Base-by-base conservation (phyloP, 1,140 invertebrate genomes). In the Halictus rubicundus region DNA sequence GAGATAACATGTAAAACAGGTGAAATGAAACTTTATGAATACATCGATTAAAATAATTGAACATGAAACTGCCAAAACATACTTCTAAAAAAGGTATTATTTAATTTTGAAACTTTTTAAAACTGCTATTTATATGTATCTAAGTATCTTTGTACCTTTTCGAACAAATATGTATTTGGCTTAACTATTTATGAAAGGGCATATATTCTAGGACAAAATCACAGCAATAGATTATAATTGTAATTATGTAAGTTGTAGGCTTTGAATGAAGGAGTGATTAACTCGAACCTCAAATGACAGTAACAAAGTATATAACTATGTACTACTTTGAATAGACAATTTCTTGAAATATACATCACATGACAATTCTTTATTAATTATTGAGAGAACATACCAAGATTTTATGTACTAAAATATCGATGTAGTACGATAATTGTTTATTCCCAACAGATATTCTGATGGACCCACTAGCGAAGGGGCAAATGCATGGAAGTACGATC, bases 241-340 rank as follows among this genome's bases (percentile, higher is more conserved):
- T 68, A 59, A 68, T 75, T 61, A 70, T 57, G 42, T 82, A 72
- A 70, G 14, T 81, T 6, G 39, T 63, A 16, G 8, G n/a, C 27
- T 60, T 21, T 63, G 37, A 54, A 49, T 8, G 16, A 52, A 52
- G 49, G 19, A 52, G 49, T 52, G 16, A 52, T 19, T 52, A 52
- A 5, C 16, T 73, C 70, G 37, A 69, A 86, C 83, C 83, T 86
- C 84, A 86, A 86, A 86, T 86, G 84, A 85, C 83, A 86, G 79
- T 65, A 23, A 57, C 25, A 46, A 23, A 14, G 57, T 54, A 27
- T 78, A 52, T 16, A 52, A 7, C 16, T 52, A 76, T 32, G 5
- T 6, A 42, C 59, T 54, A 65, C 16, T 54, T 57, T 57, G 23
- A 52, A 42, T 70, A n/a, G 54, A 16, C 12, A 39, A 52, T 59